A percentile compares a stretch with the other conserved stretches of the same genome.
Conservation (phyloP, 2,888 invertebrate species). For the Caenorhabditis doughertyi region DNA sequence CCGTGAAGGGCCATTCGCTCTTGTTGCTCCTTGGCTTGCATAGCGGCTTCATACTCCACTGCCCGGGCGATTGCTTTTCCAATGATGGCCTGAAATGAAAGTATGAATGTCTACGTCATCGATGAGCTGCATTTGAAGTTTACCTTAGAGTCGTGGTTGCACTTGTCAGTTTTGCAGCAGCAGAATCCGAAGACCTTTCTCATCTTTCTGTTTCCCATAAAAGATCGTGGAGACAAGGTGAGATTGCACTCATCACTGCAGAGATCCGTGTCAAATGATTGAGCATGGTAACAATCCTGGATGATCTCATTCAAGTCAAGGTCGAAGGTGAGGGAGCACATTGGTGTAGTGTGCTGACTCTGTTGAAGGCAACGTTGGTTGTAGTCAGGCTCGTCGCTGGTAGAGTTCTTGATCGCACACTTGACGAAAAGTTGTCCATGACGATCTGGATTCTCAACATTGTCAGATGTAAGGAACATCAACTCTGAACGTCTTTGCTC, state of each 20-base stretch:
- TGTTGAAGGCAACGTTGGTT: background rate
- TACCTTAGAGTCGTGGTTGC: slow-evolving; percentile 7
- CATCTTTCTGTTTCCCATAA: too few relatives aligned
- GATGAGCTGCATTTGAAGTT: background rate
- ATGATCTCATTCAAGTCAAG: background rate
- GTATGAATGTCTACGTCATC: background rate
- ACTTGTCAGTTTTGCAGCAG: background rate
- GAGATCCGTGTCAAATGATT: background rate
- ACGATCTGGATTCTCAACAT: background rate
- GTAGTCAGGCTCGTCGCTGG: too few relatives aligned
- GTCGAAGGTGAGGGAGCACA: background rate
- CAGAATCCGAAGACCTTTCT: background rate
- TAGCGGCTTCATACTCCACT: too few relatives aligned
- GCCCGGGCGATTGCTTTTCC: too few relatives aligned
- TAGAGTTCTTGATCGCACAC: background rate
- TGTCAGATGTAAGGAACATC: too few relatives aligned
- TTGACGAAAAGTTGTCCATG: background rate
- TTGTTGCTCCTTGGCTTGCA: too few relatives aligned
- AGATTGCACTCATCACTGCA: background rate
- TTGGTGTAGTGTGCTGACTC: background rate
- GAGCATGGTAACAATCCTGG: background rate
- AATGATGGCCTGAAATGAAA: background rate
- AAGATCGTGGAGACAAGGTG: too few relatives aligned
- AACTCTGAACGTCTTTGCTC: background rate
- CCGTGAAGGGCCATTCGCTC: too few relatives aligned